Evolutionary conservation across 2,888 invertebrate species (phyloP).

Genomic region (Tipula vernalis): DNA sequence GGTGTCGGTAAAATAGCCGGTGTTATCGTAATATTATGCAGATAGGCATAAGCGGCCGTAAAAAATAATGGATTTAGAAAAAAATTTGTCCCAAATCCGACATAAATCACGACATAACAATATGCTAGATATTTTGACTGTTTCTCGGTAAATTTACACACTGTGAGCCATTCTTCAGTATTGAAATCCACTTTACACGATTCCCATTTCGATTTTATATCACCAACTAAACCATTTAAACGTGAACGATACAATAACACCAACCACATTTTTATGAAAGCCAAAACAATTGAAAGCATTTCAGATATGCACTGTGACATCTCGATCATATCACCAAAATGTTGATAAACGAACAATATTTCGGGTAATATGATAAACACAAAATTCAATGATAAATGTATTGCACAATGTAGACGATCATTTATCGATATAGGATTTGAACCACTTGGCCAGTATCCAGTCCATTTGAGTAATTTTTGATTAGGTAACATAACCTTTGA

Average conservation of each 20-base stretch:
- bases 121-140: background rate
- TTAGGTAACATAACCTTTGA: background rate
- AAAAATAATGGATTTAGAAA: constrained; percentile 5
- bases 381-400: background rate
- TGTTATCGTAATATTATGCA: background rate
- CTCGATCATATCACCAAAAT: constrained; percentile 8
- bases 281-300: background rate
- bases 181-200: background rate
- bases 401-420: background rate
- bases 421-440: background rate
- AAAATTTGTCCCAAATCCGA: constrained; percentile 9
- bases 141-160: background rate
- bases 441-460: constrained; percentile 9
- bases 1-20: background rate
- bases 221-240: background rate
- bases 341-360: background rate
- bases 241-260: background rate
- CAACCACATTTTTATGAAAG: constrained; percentile 6
- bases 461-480: background rate
- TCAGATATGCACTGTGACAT: constrained; percentile 9
- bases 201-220: background rate
- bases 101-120: background rate
- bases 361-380: background rate
- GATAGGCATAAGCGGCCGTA: background rate
- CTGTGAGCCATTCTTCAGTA: background rate